Percentiles rank a stretch among this genome's conserved stretches.
Evolutionary conservation across 2,797 vertebrate genomes (phyloP).

Genomic region (Peromyscus aztecus): DNA sequence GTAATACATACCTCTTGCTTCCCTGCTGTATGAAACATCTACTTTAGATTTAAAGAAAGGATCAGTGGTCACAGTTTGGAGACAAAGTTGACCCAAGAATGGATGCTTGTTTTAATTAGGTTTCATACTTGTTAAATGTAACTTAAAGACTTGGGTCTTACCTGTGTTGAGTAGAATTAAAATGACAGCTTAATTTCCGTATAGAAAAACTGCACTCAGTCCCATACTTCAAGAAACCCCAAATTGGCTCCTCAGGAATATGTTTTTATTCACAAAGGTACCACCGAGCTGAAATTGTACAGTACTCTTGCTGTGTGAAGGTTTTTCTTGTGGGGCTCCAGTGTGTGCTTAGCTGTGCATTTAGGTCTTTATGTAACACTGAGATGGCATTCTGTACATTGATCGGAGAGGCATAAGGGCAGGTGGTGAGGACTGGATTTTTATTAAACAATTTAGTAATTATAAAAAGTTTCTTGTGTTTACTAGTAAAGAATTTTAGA

Average conservation of each 20-base stretch:
- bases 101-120: slow-evolving; percentile 75
- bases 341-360: slow-evolving; percentile 48
- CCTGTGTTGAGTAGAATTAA: slow-evolving; percentile 76
- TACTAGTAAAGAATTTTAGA: slow-evolving; percentile 77
- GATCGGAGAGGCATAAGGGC: slow-evolving; percentile 56
- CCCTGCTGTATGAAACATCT: slow-evolving; percentile 77
- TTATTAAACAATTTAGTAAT: slow-evolving; percentile 79
- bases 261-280: slow-evolving; percentile 70
- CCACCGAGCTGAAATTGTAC: slow-evolving; percentile 62
- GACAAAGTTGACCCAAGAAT: slow-evolving; percentile 68
- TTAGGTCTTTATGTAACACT: slow-evolving; percentile 64
- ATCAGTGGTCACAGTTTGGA: slow-evolving; percentile 80
- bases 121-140: slow-evolving; percentile 66
- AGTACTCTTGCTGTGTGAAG: slow-evolving; percentile 5
- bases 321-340: slow-evolving; percentile 65
- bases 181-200: slow-evolving; percentile 66
- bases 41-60: slow-evolving; percentile 73
- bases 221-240: slow-evolving; percentile 49
- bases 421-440: slow-evolving; percentile 76
- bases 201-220: slow-evolving; percentile 66
- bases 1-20: slow-evolving; percentile 81
- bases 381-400: slow-evolving; percentile 68
- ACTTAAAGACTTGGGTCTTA: slow-evolving; percentile 68
- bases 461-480: slow-evolving; percentile 82
- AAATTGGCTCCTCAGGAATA: slow-evolving; percentile 73